Percentiles rank a stretch among this genome's conserved stretches.
Evolutionary conservation across 2,888 invertebrate genomes (phyloP).

Genomic region (Tetheella fluctuosa): DNA sequence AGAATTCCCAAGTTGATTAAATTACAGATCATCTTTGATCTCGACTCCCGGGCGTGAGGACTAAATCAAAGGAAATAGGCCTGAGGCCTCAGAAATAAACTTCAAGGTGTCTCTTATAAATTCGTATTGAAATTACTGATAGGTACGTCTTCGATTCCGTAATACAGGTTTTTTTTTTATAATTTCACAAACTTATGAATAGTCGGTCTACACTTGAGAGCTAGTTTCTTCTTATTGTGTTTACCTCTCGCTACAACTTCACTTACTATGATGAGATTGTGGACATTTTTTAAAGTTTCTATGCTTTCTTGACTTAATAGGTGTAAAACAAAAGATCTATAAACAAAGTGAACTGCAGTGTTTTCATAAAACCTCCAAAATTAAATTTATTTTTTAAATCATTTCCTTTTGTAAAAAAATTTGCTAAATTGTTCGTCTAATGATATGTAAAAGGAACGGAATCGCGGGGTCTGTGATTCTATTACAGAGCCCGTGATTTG

Average conservation of each 20-base stretch:
- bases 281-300: no score
- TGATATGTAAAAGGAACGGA: not conserved
- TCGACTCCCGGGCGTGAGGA: not conserved
- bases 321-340: no score
- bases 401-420: not conserved
- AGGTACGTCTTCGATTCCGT: not conserved
- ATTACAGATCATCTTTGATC: slow-evolving; percentile 4
- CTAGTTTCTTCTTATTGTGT: no score
- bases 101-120: not conserved
- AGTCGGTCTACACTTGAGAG: no score
- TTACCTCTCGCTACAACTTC: no score
- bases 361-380: no score
- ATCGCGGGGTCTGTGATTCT: not conserved
- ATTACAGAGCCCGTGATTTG: not conserved
- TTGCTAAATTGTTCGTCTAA: not conserved
- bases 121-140: not conserved
- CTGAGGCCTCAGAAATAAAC: not conserved
- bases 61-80: slow-evolving; percentile 5
- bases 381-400: no score
- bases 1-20: not conserved
- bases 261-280: no score
- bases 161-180: no score
- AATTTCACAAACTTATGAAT: no score
- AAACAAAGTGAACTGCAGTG: no score
- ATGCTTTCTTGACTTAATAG: no score